Conservation (phyloP, 2,113 vertebrate genomes). For the Sinocyclocheilus anshuiensis region DNA sequence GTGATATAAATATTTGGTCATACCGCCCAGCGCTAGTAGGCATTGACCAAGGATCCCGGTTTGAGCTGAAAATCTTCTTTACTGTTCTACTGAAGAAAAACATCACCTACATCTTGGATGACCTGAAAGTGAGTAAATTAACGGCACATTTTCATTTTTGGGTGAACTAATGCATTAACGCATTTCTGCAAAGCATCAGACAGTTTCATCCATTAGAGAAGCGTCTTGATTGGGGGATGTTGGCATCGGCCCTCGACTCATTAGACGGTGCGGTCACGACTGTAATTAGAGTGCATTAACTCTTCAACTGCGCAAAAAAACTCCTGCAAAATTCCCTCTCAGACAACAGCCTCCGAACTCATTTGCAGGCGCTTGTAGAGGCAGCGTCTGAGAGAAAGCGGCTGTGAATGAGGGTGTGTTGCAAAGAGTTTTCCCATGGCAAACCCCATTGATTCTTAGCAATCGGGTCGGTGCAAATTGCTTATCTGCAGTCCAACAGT, state of each 20-base stretch:
- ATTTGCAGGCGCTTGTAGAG: not conserved
- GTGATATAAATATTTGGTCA: too few relatives aligned
- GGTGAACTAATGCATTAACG: not conserved
- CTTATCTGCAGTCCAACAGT: not conserved
- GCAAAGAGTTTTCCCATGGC: conserved; percentile 3
- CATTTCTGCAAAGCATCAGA: not conserved
- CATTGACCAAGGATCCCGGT: not conserved
- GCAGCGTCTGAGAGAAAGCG: not conserved
- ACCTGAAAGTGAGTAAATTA: not conserved
- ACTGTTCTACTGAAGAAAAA: too few relatives aligned
- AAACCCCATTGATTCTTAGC: not conserved
- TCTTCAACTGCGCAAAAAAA: not conserved
- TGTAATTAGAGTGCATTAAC: conserved; percentile 7
- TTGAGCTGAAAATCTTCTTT: not conserved
- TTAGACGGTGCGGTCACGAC: not conserved
- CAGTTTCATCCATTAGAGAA: not conserved
- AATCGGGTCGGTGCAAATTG: not conserved
- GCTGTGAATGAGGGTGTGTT: not conserved
- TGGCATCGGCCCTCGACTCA: not conserved
- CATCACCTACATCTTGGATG: too few relatives aligned
- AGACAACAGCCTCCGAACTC: not conserved
- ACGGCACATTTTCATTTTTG: not conserved
- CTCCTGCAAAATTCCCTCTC: not conserved
- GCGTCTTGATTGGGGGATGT: not conserved
- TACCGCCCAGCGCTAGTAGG: too few relatives aligned